A percentile compares a stretch with the other conserved stretches of the same genome.
These are phyloP conservation scores for Malacosoma neustria DNA, from an alignment of 2,888 invertebrate species.

Conservation along the genomic window DNA sequence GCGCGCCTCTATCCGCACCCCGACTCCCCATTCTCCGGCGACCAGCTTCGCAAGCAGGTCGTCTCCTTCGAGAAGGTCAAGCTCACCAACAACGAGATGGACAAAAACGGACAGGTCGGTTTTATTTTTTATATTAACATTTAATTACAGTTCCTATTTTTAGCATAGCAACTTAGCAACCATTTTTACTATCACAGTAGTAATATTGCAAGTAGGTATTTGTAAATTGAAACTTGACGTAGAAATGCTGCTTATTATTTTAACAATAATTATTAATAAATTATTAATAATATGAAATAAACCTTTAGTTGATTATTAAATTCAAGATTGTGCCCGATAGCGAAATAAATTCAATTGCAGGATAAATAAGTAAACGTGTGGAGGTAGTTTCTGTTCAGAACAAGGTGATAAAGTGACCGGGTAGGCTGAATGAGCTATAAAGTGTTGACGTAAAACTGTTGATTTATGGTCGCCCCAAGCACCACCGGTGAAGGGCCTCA, in stretches of 20 bases:
- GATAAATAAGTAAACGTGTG: constrained; percentile 3
- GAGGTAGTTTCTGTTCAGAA: constrained; percentile 25
- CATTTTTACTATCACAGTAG: no score
- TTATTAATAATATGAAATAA: no score
- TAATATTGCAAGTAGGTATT: no score
- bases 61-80: constrained; percentile 99
- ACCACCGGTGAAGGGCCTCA: constrained; percentile 26
- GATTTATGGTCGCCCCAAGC: constrained; percentile 34
- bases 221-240: no score
- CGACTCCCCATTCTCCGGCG: constrained; percentile 96
- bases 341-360: not conserved
- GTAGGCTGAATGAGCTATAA: constrained; percentile 40
- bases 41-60: constrained; percentile 96
- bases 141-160: no score
- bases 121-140: no score
- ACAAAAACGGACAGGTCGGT: constrained; percentile 94
- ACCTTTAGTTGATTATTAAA: no score
- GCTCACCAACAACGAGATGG: constrained; percentile 98
- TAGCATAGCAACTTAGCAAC: no score
- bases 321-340: no score
- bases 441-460: constrained; percentile 38
- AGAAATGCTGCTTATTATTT: no score
- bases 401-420: constrained; percentile 34
- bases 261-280: no score
- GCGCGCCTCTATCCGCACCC: constrained; percentile 96